Conservation (phyloP, 2,113 vertebrate genomes). For the Cygnus buccinator region DNA sequence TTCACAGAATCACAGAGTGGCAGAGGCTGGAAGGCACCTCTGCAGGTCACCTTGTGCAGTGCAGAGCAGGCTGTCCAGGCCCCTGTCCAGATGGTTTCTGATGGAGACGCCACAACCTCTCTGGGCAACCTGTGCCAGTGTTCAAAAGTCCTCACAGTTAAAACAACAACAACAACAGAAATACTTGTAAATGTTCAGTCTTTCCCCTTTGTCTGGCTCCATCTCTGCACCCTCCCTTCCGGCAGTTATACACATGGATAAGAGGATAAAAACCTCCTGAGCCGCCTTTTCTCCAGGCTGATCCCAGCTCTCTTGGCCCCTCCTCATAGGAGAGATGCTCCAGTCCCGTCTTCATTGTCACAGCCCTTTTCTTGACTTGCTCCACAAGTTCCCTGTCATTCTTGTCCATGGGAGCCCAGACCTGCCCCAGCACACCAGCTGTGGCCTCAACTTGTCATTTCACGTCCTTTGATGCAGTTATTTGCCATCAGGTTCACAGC, state of each 20-base stretch:
- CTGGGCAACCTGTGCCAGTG: background rate
- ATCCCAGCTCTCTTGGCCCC: background rate
- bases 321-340: background rate
- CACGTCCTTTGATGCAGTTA: too few relatives aligned
- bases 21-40: background rate
- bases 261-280: background rate
- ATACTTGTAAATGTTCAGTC: background rate
- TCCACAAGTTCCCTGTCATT: background rate
- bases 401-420: background rate
- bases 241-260: background rate
- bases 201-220: background rate
- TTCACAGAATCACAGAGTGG: background rate
- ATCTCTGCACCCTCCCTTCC: rapidly evolving
- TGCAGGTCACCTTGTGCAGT: background rate
- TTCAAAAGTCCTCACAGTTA: background rate
- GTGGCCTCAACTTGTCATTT: background rate
- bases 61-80: background rate
- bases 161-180: too few relatives aligned
- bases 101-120: background rate
- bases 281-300: background rate
- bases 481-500: background rate
- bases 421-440: background rate
- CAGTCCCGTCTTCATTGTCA: background rate
- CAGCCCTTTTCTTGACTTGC: background rate
- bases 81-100: too few relatives aligned